Conservation (phyloP, 2,888 invertebrate genomes). For the Buathra laborator region DNA sequence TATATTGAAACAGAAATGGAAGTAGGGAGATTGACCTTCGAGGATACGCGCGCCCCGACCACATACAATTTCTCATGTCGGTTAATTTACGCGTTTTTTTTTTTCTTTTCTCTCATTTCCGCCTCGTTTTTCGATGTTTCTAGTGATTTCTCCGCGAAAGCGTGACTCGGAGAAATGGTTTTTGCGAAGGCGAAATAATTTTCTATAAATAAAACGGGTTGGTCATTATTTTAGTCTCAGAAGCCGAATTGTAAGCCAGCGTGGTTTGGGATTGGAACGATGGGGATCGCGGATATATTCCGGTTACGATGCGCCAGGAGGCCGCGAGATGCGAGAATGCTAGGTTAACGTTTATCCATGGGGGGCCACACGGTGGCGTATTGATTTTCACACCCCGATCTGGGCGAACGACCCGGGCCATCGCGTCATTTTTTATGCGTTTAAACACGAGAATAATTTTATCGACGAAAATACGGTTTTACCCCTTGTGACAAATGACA, state of each 20-base stretch:
- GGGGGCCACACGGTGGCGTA: slow-evolving; percentile 77
- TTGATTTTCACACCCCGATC: slow-evolving; percentile 84
- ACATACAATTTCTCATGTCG: slow-evolving; percentile 58
- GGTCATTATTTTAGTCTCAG: slow-evolving; percentile 79
- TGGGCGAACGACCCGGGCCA: slow-evolving; percentile 69
- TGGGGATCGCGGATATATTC: slow-evolving; percentile 33
- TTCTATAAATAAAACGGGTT: slow-evolving; percentile 81
- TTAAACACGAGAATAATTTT: neutral
- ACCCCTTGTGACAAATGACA: neutral
- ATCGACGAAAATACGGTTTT: neutral
- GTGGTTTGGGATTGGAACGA: slow-evolving; percentile 37
- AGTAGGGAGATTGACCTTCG: slow-evolving; percentile 75
- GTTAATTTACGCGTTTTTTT: slow-evolving; percentile 71
- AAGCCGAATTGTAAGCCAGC: slow-evolving; percentile 11
- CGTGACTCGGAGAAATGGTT: slow-evolving; percentile 23
- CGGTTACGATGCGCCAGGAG: slow-evolving; percentile 40
- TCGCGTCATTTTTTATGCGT: slow-evolving; percentile 11
- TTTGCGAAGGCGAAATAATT: slow-evolving; percentile 56
- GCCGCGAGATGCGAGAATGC: slow-evolving; percentile 70
- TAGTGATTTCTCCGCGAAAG: slow-evolving; percentile 10
- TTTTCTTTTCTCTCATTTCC: slow-evolving; percentile 54
- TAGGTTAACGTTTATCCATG: slow-evolving; percentile 80
- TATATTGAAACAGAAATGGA: slow-evolving; percentile 58
- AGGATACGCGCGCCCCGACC: slow-evolving; percentile 17
- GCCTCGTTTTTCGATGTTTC: neutral